These are phyloP conservation scores for Athalia circularis DNA, from an alignment of 2,888 invertebrate genomes.

Conservation along the genomic window DNA sequence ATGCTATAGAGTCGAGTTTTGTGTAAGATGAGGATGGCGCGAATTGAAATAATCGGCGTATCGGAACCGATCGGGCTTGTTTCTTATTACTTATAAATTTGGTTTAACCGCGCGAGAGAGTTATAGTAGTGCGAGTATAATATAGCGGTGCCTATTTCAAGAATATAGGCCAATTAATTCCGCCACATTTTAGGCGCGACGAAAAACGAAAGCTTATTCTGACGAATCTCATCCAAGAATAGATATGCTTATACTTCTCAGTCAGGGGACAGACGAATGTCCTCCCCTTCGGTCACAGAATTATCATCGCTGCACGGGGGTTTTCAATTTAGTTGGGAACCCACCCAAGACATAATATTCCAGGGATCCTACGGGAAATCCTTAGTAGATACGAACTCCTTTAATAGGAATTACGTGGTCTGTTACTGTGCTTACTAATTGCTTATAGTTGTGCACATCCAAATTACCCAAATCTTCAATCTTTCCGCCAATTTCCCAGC, in stretches of 20 bases:
- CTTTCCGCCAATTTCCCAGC: too few species aligned
- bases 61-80: constrained; percentile 38
- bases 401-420: background rate
- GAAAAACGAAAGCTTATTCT: constrained; percentile 59
- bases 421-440: too few species aligned
- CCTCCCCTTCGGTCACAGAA: constrained; percentile 13
- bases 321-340: constrained; percentile 17
- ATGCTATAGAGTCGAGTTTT: too few species aligned
- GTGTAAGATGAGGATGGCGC: background rate
- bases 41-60: constrained; percentile 13
- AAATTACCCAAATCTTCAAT: too few species aligned
- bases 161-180: constrained; percentile 65
- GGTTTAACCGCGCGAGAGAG: too few species aligned
- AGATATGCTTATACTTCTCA: constrained; percentile 42
- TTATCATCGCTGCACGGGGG: constrained; percentile 7
- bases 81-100: background rate
- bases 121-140: background rate
- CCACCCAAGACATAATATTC: background rate
- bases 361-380: too few species aligned
- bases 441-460: too few species aligned
- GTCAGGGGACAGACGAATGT: constrained; percentile 51
- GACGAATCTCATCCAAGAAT: constrained; percentile 58
- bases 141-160: constrained; percentile 56
- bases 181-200: constrained; percentile 57
- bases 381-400: background rate